Conservation (phyloP, 35 echinoderm and acorn worm genomes). For the Ophiothrix spiculata region DNA sequence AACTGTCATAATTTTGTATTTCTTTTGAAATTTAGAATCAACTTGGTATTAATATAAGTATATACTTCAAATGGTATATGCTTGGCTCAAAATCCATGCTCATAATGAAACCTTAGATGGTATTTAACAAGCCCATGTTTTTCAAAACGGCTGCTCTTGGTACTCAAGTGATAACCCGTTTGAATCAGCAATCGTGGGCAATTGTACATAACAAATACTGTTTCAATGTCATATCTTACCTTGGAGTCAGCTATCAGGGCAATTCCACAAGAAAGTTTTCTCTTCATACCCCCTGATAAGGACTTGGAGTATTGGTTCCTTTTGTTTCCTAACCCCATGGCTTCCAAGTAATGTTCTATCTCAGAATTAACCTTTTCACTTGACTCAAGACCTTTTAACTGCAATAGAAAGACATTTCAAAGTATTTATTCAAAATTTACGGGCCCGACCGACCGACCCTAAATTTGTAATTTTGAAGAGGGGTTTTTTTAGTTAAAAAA, state of each 20-base stretch:
- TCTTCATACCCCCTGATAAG: constrained; percentile 91
- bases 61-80: too few relatives aligned
- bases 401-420: neutral
- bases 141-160: too few relatives aligned
- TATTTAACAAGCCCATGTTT: too few relatives aligned
- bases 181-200: too few relatives aligned
- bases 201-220: too few relatives aligned
- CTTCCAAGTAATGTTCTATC: constrained; percentile 58
- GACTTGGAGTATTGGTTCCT: constrained; percentile 58
- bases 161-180: too few relatives aligned
- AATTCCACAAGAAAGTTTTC: constrained; percentile 94
- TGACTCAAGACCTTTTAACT: constrained; percentile 52
- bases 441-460: too few relatives aligned
- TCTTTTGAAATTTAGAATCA: too few relatives aligned
- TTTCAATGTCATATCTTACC: constrained; percentile 45
- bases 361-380: constrained; percentile 34
- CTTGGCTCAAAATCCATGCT: too few relatives aligned
- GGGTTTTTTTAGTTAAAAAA: neutral
- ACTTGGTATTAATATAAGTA: too few relatives aligned
- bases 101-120: too few relatives aligned
- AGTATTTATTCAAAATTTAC: neutral
- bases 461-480: neutral
- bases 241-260: constrained; percentile 81
- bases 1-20: too few relatives aligned
- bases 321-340: constrained; percentile 73